Evolutionary conservation across 1,140 invertebrate genomes (phyloP).

Genomic region (Drosophila repleta): DNA sequence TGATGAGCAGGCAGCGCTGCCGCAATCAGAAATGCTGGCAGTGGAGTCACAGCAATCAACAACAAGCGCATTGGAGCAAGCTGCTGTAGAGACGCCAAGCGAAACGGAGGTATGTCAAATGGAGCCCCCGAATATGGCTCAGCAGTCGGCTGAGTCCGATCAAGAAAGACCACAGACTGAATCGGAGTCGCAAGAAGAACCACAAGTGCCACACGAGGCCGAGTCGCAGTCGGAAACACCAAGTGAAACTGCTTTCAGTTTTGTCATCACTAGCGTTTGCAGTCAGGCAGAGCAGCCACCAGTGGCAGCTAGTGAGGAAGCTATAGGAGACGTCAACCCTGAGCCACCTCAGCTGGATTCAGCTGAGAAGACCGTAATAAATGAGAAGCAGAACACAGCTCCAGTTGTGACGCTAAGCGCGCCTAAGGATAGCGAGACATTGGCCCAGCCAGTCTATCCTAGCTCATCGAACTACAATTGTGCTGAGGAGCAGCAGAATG

Average conservation of each 20-base stretch:
- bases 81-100: background rate
- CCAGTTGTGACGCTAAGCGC: slow-evolving; percentile 32
- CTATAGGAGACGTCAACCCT: background rate
- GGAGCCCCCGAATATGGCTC: background rate
- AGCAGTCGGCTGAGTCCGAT: background rate
- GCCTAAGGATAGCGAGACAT: slow-evolving; percentile 55
- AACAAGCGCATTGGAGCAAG: background rate
- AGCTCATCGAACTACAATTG: slow-evolving; percentile 27
- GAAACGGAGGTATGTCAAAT: too few relatives aligned
- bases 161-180: background rate
- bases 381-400: background rate
- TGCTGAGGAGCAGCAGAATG: slow-evolving; percentile 76
- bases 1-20: background rate
- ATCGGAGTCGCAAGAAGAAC: background rate
- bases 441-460: slow-evolving; percentile 35
- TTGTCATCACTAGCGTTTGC: slow-evolving; percentile 68
- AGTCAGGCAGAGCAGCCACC: slow-evolving; percentile 37
- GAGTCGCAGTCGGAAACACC: background rate
- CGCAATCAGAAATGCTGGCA: background rate
- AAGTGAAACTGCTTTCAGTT: slow-evolving; percentile 21
- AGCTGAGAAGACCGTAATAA: background rate
- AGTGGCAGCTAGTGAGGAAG: background rate
- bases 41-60: background rate
- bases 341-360: background rate
- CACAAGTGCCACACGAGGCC: background rate